A percentile compares a stretch with the other conserved stretches of the same genome.
These are phyloP conservation scores for Scaptomyza reducta DNA, from an alignment of 2,888 invertebrate genomes.

Conservation along the genomic window DNA sequence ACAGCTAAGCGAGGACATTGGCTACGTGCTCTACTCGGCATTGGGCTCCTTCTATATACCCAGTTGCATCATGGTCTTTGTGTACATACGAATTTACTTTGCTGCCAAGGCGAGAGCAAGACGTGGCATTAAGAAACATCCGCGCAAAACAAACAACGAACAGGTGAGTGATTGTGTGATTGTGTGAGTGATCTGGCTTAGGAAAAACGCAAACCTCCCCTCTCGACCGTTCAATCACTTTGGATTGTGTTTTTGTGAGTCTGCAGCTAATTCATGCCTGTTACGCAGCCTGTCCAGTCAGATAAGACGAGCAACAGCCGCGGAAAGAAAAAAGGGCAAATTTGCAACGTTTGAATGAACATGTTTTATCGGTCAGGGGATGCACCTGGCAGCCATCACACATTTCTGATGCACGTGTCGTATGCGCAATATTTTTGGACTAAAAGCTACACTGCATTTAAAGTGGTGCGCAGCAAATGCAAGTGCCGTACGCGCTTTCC, in stretches of 20 bases:
- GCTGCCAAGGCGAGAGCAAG: conserved; percentile 97
- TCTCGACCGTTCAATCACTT: background rate
- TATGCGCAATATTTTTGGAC: conserved; percentile 44
- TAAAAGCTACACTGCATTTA: conserved; percentile 35
- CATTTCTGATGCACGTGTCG: conserved; percentile 35
- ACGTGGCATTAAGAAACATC: conserved; percentile 93
- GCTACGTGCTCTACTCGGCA: conserved; percentile 98
- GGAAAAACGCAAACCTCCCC: background rate
- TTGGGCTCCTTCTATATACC: conserved; percentile 99
- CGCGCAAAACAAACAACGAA: conserved; percentile 86
- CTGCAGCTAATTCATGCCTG: conserved; percentile 38
- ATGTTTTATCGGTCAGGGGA: conserved; percentile 16
- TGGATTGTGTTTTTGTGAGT: conserved; percentile 11
- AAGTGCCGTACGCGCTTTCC: conserved; percentile 25
- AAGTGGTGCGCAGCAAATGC: conserved; percentile 11
- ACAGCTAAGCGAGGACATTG: conserved; percentile 97
- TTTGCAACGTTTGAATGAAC: conserved; percentile 58
- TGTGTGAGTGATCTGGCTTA: conserved; percentile 5
- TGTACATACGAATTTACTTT: conserved; percentile 99
- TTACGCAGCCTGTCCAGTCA: conserved; percentile 7
- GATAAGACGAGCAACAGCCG: conserved; percentile 19
- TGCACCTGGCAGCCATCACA: background rate
- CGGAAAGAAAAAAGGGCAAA: conserved; percentile 46
- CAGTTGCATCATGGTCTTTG: conserved; percentile 99
- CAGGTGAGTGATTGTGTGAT: conserved; percentile 78